Evolutionary conservation across 2,888 invertebrate genomes (phyloP).

Genomic region (Branchellion lobata): DNA sequence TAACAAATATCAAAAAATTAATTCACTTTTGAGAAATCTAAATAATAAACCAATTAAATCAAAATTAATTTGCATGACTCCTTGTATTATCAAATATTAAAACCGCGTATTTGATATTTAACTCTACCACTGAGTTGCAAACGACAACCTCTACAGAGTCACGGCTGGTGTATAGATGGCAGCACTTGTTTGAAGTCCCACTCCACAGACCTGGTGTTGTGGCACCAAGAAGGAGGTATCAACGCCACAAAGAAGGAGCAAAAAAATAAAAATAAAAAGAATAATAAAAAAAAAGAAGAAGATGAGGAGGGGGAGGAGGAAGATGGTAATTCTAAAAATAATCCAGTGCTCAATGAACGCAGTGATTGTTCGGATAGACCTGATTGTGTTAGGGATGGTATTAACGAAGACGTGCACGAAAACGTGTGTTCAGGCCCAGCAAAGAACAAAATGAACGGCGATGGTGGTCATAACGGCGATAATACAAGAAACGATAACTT

Average conservation of each 20-base stretch:
- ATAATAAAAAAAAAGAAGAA: slow-evolving; percentile 3
- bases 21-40: too few relatives aligned
- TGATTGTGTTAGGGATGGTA: neutral
- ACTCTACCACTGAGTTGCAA: too few relatives aligned
- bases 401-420: neutral
- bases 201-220: slow-evolving; percentile 61
- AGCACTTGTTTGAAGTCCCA: slow-evolving; percentile 59
- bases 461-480: too few relatives aligned
- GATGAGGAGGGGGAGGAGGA: slow-evolving; percentile 2
- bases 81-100: too few relatives aligned
- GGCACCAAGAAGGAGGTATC: slow-evolving; percentile 54
- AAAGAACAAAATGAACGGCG: too few relatives aligned
- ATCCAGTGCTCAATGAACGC: neutral
- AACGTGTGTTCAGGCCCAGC: too few relatives aligned
- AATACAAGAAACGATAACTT: slow-evolving; percentile 9
- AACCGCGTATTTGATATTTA: too few relatives aligned
- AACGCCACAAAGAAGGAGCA: slow-evolving; percentile 51
- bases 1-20: too few relatives aligned
- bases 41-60: too few relatives aligned
- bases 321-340: neutral
- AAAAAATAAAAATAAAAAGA: slow-evolving; percentile 42
- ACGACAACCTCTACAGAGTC: too few relatives aligned
- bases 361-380: too few relatives aligned
- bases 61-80: too few relatives aligned
- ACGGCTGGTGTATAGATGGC: slow-evolving; percentile 61